These are phyloP conservation scores for Cetoscarus ocellatus DNA, from an alignment of 2,797 vertebrate species.

Conservation along the genomic window DNA sequence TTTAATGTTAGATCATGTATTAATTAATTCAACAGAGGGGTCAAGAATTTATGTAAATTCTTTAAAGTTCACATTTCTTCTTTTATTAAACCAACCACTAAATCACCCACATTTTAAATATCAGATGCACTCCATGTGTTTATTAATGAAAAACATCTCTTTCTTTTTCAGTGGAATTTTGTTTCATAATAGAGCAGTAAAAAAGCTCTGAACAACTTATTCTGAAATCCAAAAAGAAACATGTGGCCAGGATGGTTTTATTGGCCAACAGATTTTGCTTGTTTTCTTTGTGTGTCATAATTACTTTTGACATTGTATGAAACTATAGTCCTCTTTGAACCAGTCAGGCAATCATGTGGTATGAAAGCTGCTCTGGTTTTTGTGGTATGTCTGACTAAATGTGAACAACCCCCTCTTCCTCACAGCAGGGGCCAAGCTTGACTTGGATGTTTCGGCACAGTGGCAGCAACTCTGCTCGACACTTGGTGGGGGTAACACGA, in stretches of 20 bases:
- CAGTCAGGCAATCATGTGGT: slow-evolving; percentile 34
- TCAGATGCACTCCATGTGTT: not conserved
- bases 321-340: slow-evolving; percentile 44
- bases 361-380: slow-evolving; percentile 55
- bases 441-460: slow-evolving; percentile 54
- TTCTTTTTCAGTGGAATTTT: slow-evolving; percentile 5
- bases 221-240: slow-evolving; percentile 20
- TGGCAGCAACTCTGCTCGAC: slow-evolving; percentile 59
- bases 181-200: slow-evolving; percentile 1
- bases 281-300: slow-evolving; percentile 38
- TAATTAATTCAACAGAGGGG: too few species aligned
- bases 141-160: slow-evolving; percentile 3
- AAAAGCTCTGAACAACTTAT: slow-evolving; percentile 28
- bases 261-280: slow-evolving; percentile 38
- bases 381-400: slow-evolving; percentile 45
- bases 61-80: too few species aligned
- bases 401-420: slow-evolving; percentile 33
- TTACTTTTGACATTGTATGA: slow-evolving; percentile 56
- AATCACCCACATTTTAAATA: not conserved
- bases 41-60: too few species aligned
- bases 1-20: too few species aligned
- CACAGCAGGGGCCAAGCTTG: slow-evolving; percentile 34
- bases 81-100: too few species aligned
- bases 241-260: slow-evolving; percentile 17
- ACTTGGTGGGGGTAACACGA: slow-evolving; percentile 72